A percentile compares a stretch with the other conserved stretches of the same genome.
Evolutionary conservation across 2,797 vertebrate species (phyloP).

Genomic region (Mormyrops boulengeri): DNA sequence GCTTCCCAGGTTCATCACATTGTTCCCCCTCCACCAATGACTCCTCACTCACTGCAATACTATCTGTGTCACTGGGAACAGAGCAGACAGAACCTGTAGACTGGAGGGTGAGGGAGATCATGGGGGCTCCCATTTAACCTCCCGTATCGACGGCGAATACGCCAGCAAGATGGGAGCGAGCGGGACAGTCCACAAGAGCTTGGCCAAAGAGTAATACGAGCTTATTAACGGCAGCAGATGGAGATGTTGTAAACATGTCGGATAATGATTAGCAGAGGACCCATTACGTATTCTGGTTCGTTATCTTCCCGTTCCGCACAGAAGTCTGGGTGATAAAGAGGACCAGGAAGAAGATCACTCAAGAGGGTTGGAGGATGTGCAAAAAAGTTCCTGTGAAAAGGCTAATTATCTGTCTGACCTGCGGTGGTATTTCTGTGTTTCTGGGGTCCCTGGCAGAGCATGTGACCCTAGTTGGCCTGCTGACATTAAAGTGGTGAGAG

Average conservation of each 20-base stretch:
- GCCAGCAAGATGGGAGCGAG: no score
- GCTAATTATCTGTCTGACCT: not conserved
- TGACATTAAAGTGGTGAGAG: not conserved
- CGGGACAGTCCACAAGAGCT: not conserved
- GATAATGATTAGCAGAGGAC: not conserved
- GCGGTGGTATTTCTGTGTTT: not conserved
- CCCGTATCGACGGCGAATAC: not conserved
- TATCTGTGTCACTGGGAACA: not conserved
- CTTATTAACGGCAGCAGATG: conserved; percentile 7
- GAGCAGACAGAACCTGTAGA: not conserved
- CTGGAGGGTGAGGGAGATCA: not conserved
- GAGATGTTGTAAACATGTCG: not conserved
- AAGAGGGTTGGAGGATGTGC: not conserved
- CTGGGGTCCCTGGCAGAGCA: not conserved
- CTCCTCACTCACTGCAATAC: not conserved
- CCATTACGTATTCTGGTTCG: not conserved
- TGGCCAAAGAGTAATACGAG: not conserved
- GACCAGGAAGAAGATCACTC: not conserved
- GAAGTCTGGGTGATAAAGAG: not conserved
- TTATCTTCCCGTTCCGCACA: not conserved
- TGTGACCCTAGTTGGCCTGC: not conserved
- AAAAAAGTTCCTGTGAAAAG: not conserved
- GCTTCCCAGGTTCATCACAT: not conserved
- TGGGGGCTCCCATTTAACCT: not conserved
- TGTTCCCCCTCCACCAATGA: not conserved